Evolutionary conservation across 2,797 vertebrate genomes (phyloP), one percentile per base, ranked within the genome.

Genomic region (Jordanella pulchra): DNA sequence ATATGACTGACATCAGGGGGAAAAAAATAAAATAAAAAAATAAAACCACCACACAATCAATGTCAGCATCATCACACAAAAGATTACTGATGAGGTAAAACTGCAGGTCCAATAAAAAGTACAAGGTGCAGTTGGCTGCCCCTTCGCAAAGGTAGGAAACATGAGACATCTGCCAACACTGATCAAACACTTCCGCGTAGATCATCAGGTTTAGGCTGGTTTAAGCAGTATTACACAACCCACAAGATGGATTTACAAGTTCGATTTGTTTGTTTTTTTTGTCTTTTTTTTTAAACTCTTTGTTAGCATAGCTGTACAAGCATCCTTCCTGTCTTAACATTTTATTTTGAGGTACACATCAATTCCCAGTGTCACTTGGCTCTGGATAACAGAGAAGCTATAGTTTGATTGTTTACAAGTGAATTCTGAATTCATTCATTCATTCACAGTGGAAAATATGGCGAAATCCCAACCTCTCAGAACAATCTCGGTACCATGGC

Each of bases 401-500:
- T 82, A 76, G 71, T 35, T 44, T 91, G 90, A 94, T 92, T 92
- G 89, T 91, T 91, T 87, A 74, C 76, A 28, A 86, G 87, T 91
- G 86, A 91, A 90, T 87, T 91, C 84, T 86, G 76, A 89, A 92
- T 88, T 86, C 67, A 84, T 89, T 88, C 84, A 84, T 70, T 72
- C 68, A 76, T 92, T 93, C 91, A 92, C 91, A 90, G 91, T 93
- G 91, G 91, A 89, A 89, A 92, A 92, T 92, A 92, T 92, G 92
- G 92, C 91, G 70, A 89, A 79, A 92, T 93, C 88, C 89, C 84
- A 85, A 89, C 86, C 87, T 84, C 77, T 86, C 84, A 65, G 21
- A 76, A 85, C 92, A 89, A 93, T 91, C 90, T 92, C 91, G 89
- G 89, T 90, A 92, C 89, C 91, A 72, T 84, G 91, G 92, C 91